phyloP scores from a whole-genome alignment of 2,797 vertebrate genomes.

The Anguilla obscura region DNA sequence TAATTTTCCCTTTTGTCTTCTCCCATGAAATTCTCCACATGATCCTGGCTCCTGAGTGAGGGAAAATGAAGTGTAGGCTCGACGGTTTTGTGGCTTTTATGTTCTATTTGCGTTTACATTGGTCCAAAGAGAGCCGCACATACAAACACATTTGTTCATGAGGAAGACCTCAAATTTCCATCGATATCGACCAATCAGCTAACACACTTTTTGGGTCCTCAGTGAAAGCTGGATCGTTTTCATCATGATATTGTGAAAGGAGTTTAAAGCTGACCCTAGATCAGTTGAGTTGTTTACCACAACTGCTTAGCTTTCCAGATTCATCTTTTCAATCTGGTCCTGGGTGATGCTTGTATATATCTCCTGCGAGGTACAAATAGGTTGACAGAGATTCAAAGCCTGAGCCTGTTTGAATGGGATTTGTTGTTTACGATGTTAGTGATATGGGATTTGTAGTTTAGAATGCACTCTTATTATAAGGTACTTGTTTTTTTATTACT shows the following conservation, averaged over 20 bases:
- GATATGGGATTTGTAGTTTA: neutral
- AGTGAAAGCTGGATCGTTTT: neutral
- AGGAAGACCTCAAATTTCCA: slow-evolving; percentile 10
- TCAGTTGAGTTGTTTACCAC: neutral
- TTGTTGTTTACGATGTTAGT: neutral
- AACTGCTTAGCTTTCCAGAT: neutral
- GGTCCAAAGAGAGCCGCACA: neutral
- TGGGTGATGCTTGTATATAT: neutral
- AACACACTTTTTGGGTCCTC: neutral
- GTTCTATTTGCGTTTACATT: slow-evolving; percentile 19
- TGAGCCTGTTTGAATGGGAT: neutral
- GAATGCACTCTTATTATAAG: neutral
- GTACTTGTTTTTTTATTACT: neutral
- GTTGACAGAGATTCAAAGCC: too few species aligned
- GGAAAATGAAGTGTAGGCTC: slow-evolving; percentile 5
- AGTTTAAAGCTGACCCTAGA: neutral
- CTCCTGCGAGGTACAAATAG: neutral
- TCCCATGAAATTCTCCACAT: neutral
- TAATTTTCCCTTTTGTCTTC: slow-evolving; percentile 18
- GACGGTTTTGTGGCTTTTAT: neutral
- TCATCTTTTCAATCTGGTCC: neutral
- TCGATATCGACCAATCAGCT: slow-evolving; percentile 19
- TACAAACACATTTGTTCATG: slow-evolving; percentile 6
- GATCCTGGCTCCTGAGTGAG: slow-evolving; percentile 18
- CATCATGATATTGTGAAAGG: neutral